These are phyloP conservation scores for Montipora sp. DNA, from an alignment of 64 coral and sea anemone genomes.

Conservation along the genomic window DNA sequence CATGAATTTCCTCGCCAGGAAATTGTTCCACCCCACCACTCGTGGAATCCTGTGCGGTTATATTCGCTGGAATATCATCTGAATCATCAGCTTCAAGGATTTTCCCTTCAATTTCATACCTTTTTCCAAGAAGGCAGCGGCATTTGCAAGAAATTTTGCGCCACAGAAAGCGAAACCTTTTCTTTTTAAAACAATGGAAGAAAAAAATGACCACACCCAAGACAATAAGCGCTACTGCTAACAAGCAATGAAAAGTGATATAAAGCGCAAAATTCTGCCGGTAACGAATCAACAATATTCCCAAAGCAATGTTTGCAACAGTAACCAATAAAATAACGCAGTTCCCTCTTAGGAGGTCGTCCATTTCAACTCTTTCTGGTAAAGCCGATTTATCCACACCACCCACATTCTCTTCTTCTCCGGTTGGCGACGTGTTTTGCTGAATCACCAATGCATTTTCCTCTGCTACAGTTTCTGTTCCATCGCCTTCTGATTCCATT, in stretches of 20 bases:
- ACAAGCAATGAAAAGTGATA: conserved; percentile 69
- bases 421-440: not conserved
- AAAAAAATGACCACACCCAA: conserved; percentile 80
- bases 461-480: conserved; percentile 21
- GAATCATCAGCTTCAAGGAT: not conserved
- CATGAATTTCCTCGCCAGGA: conserved; percentile 47
- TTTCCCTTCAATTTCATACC: conserved; percentile 50
- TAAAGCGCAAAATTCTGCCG: conserved; percentile 31
- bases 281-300: conserved; percentile 65
- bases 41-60: conserved; percentile 24
- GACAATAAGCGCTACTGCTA: conserved; percentile 69
- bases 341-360: conserved; percentile 58
- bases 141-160: conserved; percentile 5
- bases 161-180: conserved; percentile 54
- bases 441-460: conserved; percentile 45
- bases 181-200: conserved; percentile 81
- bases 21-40: conserved; percentile 68
- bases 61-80: conserved; percentile 11
- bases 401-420: not conserved
- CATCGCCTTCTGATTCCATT: not conserved
- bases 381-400: conserved; percentile 17
- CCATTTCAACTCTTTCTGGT: conserved; percentile 72
- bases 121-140: conserved; percentile 37
- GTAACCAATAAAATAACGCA: conserved; percentile 72
- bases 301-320: conserved; percentile 56